Base-by-base conservation (phyloP, 2,888 invertebrate species). In the Conus canariensis region DNA sequence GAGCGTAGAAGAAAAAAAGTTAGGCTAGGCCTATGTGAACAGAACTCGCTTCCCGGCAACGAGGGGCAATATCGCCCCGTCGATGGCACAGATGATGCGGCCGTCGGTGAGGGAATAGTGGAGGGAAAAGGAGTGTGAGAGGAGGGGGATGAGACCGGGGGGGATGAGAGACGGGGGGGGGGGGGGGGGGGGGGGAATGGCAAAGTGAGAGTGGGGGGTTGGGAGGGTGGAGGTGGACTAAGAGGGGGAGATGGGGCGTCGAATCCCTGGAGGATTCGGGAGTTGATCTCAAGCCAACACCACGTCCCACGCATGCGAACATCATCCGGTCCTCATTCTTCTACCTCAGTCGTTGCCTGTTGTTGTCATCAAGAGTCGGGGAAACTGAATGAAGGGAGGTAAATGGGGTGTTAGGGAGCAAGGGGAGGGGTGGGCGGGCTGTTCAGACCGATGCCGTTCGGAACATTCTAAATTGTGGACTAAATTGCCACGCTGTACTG, bases 281-380 rank as follows among this genome's bases (percentile, higher is more conserved):
- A 22, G 82, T 83, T 83, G 82, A 58, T 83, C 82, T 83, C 19
- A 16, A 83, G 82, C 82, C 82, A 83, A 83, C 9, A 9, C 30
- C 19, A 25, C 8, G 58, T 25, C 9, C 30, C 77, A 30, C 30
- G n/a, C n/a, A 74, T 8, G n/a, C n/a, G n/a, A 67, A 67, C 67
- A 45, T 30, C 30, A 77, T 16, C 74, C 0, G 3, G 45, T 45
- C 45, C 45, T 45, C 45, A 45, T 45, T 45, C 45, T 45, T 45
- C 45, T 45, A 45, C 12, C 30, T 74, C 45, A 12, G 45, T 80
- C 80, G 10, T 12, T 45, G 80, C 45, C 45, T 80, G 80, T 14
- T 80, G 80, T 14, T 45, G 80, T 80, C 45, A 80, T 80, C 80
- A 30, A 45, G 30, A 16, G 45, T 30, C 30, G 25, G 12, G 25